Conservation (phyloP, 2,797 vertebrate genomes). For the Dendrocincla tyrannina region DNA sequence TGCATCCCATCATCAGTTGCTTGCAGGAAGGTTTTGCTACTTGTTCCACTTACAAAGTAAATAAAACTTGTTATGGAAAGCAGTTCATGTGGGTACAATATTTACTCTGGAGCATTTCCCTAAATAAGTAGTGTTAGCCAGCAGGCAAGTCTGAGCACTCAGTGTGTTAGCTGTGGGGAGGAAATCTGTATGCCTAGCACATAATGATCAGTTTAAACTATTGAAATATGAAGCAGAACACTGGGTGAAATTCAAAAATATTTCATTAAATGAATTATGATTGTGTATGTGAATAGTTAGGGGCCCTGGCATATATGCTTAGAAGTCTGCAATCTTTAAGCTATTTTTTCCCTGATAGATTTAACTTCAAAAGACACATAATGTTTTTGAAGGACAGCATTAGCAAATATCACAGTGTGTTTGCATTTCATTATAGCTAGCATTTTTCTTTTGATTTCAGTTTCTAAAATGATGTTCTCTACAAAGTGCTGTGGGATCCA, state of each 20-base stretch:
- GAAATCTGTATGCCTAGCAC: neutral
- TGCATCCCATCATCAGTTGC: neutral
- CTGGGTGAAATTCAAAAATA: neutral
- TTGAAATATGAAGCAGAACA: conserved; percentile 17
- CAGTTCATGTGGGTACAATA: neutral
- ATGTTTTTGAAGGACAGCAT: neutral
- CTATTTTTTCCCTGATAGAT: neutral
- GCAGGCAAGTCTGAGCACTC: neutral
- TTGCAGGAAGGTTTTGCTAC: conserved; percentile 9
- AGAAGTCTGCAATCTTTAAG: neutral
- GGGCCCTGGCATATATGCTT: neutral
- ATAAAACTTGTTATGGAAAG: conserved; percentile 18
- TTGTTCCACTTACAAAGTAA: conserved; percentile 14
- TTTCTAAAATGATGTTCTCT: neutral
- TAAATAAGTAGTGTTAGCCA: neutral
- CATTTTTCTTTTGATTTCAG: neutral
- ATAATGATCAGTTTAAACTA: neutral
- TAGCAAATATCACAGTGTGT: neutral
- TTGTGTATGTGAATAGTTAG: neutral
- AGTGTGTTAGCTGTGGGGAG: neutral
- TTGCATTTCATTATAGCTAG: neutral
- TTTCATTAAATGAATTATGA: neutral
- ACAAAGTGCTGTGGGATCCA: neutral
- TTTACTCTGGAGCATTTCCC: conserved; percentile 31
- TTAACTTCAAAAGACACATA: neutral